Evolutionary conservation across 23 tunicate genomes (phyloP), one percentile per base, ranked within the genome.

Genomic region (Styela plicata): DNA sequence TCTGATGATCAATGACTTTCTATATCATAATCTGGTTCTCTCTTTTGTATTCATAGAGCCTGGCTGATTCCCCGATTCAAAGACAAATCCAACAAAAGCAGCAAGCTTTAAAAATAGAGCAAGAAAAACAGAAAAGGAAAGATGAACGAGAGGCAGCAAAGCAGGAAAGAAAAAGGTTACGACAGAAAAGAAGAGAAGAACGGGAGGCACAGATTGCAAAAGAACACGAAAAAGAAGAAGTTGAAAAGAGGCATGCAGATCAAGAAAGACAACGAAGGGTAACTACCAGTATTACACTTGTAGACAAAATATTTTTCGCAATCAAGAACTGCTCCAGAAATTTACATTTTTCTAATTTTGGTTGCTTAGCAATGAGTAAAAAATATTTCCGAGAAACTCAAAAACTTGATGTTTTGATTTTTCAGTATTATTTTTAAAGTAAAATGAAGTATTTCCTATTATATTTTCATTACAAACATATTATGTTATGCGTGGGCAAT

Each of bases 11-110:
- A n/a, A n/a, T n/a, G n/a, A n/a, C n/a, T n/a, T n/a, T n/a, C n/a
- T n/a, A n/a, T n/a, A n/a, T n/a, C n/a, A n/a, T n/a, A n/a, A n/a
- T n/a, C n/a, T n/a, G n/a, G n/a, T n/a, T n/a, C n/a, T n/a, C n/a
- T n/a, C n/a, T n/a, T n/a, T 44, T 44, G 57, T 44, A 44, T 44
- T 44, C 33, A 77, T 44, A 36, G 97, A 91, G 86, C 74, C 63
- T 91, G 53, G 91, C 86, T 66, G 91, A 87, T 33, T 91, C 97
- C 37, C 97, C 97, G 0, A 85, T 91, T 21, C 86, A 86, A 31
- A 86, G 86, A 69, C 97, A 91, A 36, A 79, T 91, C 76, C 64
- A 73, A 30, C 91, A 86, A 71, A 63, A 88, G 2, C 96, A 86
- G 61, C 63, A 57, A 69, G 24, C 82, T 83, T 52, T 87, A 89